Evolutionary conservation across 1,140 invertebrate genomes (phyloP).

Genomic region (Bombyx mori): ASM3026992v2 NC_085129.1:7705501-7706000

Average conservation of each 20-base stretch:
- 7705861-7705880: slow-evolving; percentile 47
- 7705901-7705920: slow-evolving; percentile 1
- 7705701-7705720: slow-evolving; percentile 12
- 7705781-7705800: slow-evolving; percentile 60
- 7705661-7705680: too few relatives aligned
- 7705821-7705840: slow-evolving; percentile 69
- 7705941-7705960: too few relatives aligned
- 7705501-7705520: too few relatives aligned
- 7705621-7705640: too few relatives aligned
- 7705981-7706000: slow-evolving; percentile 30
- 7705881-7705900: slow-evolving; percentile 7
- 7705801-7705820: slow-evolving; percentile 66
- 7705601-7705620: too few relatives aligned
- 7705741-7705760: slow-evolving; percentile 29
- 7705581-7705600: too few relatives aligned
- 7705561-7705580: too few relatives aligned
- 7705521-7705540: too few relatives aligned
- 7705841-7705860: slow-evolving; percentile 60
- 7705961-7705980: too few relatives aligned
- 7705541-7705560: too few relatives aligned
- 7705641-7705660: too few relatives aligned
- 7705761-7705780: slow-evolving; percentile 15
- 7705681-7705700: slow-evolving; percentile 4
- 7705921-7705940: slow-evolving; percentile 5
- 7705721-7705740: slow-evolving; percentile 21